phyloP scores from a whole-genome alignment of 2,797 vertebrate species.

The Acanthopagrus latus region DNA sequence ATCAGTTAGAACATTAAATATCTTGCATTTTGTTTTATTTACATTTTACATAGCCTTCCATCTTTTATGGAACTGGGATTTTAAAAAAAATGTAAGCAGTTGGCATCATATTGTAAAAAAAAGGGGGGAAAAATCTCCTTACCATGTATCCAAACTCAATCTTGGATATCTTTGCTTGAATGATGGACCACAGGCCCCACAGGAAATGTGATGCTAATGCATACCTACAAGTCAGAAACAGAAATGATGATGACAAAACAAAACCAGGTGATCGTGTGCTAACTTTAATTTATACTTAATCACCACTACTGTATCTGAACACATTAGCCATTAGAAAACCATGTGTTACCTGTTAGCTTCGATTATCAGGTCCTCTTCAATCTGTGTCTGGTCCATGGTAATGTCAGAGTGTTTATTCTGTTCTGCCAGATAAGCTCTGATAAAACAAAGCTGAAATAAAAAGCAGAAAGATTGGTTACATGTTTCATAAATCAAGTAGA shows the following conservation, averaged over 20 bases:
- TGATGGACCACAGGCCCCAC: conserved; percentile 96
- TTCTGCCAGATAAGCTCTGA: conserved; percentile 90
- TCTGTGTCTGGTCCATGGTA: conserved; percentile 75
- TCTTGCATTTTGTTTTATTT: no score
- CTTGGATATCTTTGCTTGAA: conserved; percentile 95
- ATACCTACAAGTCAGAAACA: conserved; percentile 81
- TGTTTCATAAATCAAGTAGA: neutral
- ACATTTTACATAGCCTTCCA: no score
- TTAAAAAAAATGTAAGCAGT: no score
- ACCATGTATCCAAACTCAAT: conserved; percentile 98
- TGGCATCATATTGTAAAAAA: neutral
- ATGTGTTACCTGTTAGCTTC: conserved; percentile 89
- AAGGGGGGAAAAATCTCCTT: conserved; percentile 52
- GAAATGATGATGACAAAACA: neutral
- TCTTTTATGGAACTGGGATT: no score
- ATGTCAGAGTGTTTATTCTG: conserved; percentile 45
- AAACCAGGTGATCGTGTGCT: neutral
- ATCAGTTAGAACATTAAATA: no score
- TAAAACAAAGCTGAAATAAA: conserved; percentile 88
- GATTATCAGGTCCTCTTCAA: conserved; percentile 88
- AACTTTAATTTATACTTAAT: neutral
- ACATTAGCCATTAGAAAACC: neutral
- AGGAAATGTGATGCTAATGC: conserved; percentile 95
- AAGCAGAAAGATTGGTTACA: neutral
- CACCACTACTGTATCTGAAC: neutral